A percentile compares a stretch with the other conserved stretches of the same genome.
These are phyloP conservation scores for Luidia sarsii DNA, from an alignment of 53 echinoderm and acorn worm species.

Conservation along the genomic window DNA sequence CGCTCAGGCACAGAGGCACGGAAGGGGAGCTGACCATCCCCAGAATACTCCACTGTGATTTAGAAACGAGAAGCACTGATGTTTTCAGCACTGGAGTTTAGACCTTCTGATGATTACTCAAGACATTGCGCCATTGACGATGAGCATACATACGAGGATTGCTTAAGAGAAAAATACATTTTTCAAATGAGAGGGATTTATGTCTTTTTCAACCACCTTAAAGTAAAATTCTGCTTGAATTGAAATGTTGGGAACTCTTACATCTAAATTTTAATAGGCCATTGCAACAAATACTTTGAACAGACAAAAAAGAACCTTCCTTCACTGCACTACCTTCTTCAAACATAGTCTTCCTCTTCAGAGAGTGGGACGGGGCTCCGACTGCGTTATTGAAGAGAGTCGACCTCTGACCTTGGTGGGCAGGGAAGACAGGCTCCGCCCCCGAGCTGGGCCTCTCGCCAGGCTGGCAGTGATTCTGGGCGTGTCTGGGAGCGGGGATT, in stretches of 20 bases:
- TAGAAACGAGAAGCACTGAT: not conserved
- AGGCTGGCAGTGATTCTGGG: not conserved
- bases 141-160: no score
- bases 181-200: no score
- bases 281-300: no score
- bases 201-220: no score
- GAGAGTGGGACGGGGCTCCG: slow-evolving; percentile 6
- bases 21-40: slow-evolving; percentile 52
- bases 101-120: no score
- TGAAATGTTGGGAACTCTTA: no score
- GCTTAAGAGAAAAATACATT: no score
- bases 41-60: slow-evolving; percentile 34
- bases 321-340: slow-evolving; percentile 57
- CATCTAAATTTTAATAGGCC: no score
- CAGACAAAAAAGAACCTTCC: no score
- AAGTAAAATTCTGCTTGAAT: no score
- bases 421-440: not conserved
- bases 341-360: slow-evolving; percentile 54
- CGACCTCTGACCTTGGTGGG: slow-evolving; percentile 18
- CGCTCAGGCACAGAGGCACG: slow-evolving; percentile 25
- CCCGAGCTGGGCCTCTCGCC: not conserved
- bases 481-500: slow-evolving; percentile 3
- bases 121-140: no score
- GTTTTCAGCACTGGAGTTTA: no score
- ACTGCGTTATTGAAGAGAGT: slow-evolving; percentile 5